Base-by-base conservation (phyloP, 2,888 invertebrate genomes). In the Conomelus anceps region DNA sequence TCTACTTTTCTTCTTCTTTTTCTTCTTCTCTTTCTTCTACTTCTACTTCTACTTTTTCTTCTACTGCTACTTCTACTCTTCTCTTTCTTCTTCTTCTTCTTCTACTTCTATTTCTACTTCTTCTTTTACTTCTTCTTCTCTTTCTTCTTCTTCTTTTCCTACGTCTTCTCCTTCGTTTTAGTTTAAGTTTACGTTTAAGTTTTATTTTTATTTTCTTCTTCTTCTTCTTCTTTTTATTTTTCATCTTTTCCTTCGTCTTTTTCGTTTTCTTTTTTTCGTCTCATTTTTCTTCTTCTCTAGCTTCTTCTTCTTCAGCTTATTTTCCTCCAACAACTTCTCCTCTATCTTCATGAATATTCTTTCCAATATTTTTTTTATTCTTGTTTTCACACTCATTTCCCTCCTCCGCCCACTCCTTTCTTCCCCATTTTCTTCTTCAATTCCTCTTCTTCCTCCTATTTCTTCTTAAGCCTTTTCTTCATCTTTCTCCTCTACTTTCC, bases 141-240 rank as follows among this genome's bases (percentile, higher is more conserved):
- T 84, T 84, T 88, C 88, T 63, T 84, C 22, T 84, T 84, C 26
- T 23, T 84, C 85, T 84, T 89, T n/a, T 84, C n/a, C n/a, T 63
- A n/a, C 63, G 11, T n/a, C 63, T 63, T n/a, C 63, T 63, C n/a
- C n/a, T 63, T 4, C n/a, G 3, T 63, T n/a, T 63, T n/a, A n/a
- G n/a, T n/a, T n/a, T n/a, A n/a, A n/a, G n/a, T n/a, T n/a, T n/a
- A n/a, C n/a, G n/a, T n/a, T n/a, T n/a, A n/a, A n/a, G n/a, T n/a
- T n/a, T n/a, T n/a, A n/a, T n/a, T n/a, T n/a, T n/a, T n/a, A 17
- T 9, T 17, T 34, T 9, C 11, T 34, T 41, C 85, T 90, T 86
- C 88, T 84, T 90, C 89, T 84, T 87, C 89, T 90, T 90, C 90
- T 90, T 87, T 24, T 26, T 89, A 86, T 89, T 26, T 84, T 22